phyloP scores from a whole-genome alignment of 2,888 invertebrate genomes.

The Miltochrista miniata region DNA sequence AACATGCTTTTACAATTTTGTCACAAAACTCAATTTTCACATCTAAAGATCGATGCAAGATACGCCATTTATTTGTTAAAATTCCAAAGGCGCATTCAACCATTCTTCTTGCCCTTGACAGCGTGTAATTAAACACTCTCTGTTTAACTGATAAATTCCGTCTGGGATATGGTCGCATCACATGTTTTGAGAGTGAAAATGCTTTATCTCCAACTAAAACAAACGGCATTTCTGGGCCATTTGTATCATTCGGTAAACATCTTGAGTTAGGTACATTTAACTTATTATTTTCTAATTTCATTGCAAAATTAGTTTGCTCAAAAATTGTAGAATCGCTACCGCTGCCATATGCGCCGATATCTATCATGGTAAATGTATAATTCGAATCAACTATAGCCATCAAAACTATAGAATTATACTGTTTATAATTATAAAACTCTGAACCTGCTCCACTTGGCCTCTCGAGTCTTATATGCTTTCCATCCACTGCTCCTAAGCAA shows the following conservation, averaged over 20 bases:
- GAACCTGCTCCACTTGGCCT: constrained; percentile 27
- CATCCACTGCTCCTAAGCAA: constrained; percentile 17
- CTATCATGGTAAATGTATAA: too few species aligned
- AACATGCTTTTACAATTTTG: constrained; percentile 16
- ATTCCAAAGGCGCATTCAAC: constrained; percentile 3
- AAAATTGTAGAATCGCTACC: constrained; percentile 35
- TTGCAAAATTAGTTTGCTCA: constrained; percentile 27
- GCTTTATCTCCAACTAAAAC: constrained; percentile 24
- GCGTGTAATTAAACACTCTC: constrained; percentile 19
- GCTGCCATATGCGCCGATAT: constrained; percentile 33
- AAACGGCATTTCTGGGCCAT: too few species aligned
- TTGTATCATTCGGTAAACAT: too few species aligned
- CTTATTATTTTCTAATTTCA: constrained; percentile 26
- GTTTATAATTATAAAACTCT: constrained; percentile 28
- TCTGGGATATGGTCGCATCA: constrained; percentile 19
- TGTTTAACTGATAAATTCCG: constrained; percentile 19
- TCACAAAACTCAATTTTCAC: too few species aligned
- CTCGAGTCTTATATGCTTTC: constrained; percentile 30
- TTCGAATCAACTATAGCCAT: constrained; percentile 30
- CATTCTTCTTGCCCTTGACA: constrained; percentile 6
- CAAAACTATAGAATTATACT: constrained; percentile 31
- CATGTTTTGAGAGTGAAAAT: constrained; percentile 18
- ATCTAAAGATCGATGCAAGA: constrained; percentile 22
- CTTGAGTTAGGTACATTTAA: constrained; percentile 31
- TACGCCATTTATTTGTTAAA: constrained; percentile 20